Conservation (phyloP, 2,888 invertebrate genomes). For the Habrosyne pyritoides region DNA sequence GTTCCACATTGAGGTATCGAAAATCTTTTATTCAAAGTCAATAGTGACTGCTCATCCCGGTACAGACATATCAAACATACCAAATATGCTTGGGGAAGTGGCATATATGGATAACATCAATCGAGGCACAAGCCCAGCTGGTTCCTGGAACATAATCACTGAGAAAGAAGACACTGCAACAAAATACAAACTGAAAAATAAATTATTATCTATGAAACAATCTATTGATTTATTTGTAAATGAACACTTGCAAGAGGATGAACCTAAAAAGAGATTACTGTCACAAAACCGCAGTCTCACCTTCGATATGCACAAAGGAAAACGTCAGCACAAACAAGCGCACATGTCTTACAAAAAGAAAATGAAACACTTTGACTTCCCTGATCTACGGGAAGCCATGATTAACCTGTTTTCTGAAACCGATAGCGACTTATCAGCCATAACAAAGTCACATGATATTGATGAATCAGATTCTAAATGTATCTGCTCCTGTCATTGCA, state of each 20-base stretch:
- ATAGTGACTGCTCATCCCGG: constrained; percentile 47
- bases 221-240: constrained; percentile 59
- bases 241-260: constrained; percentile 44
- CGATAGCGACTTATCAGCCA: constrained; percentile 26
- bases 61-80: constrained; percentile 42
- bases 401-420: constrained; percentile 56
- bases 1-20: constrained; percentile 74
- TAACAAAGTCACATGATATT: constrained; percentile 21
- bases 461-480: constrained; percentile 35
- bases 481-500: constrained; percentile 55
- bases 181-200: constrained; percentile 59
- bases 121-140: constrained; percentile 49
- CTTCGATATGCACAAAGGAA: constrained; percentile 41
- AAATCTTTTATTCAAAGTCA: constrained; percentile 60
- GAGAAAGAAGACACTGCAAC: constrained; percentile 60
- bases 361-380: constrained; percentile 67
- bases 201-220: constrained; percentile 58
- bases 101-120: constrained; percentile 43
- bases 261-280: constrained; percentile 23
- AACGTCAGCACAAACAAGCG: constrained; percentile 35
- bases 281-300: constrained; percentile 30
- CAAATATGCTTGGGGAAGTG: constrained; percentile 43
- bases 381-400: constrained; percentile 68
- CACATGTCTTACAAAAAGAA: constrained; percentile 62
- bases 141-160: constrained; percentile 65